A percentile compares a stretch with the other conserved stretches of the same genome.
phyloP scores from a whole-genome alignment of 2,888 invertebrate genomes.

The Slavum lentiscoides region DNA sequence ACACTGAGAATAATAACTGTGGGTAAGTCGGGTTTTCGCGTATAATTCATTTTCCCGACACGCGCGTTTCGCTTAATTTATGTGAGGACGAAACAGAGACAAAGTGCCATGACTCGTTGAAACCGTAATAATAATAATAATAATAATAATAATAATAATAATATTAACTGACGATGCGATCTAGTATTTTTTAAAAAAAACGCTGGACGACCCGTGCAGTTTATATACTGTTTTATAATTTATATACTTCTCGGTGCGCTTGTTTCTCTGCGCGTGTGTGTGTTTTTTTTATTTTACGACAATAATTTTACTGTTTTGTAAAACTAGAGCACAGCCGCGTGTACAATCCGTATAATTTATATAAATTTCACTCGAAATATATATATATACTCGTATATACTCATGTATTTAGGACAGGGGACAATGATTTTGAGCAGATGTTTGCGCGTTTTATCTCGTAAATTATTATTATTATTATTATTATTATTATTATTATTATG shows the following conservation, averaged over 20 bases:
- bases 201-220: neutral
- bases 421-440: no score
- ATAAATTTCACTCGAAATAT: constrained; percentile 7
- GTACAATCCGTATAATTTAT: neutral
- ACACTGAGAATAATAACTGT: no score
- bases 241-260: neutral
- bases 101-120: constrained; percentile 15
- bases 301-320: neutral
- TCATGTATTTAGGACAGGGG: no score
- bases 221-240: no score
- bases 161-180: constrained; percentile 1
- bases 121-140: neutral
- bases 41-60: no score
- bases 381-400: no score
- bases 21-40: no score
- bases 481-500: no score
- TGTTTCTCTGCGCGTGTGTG: neutral
- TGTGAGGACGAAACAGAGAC: no score
- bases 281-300: constrained; percentile 5
- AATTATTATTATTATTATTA: no score
- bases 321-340: constrained; percentile 19
- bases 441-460: no score
- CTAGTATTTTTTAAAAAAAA: neutral
- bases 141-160: neutral
- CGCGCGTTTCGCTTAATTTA: no score